Percentiles rank a stretch among this genome's conserved stretches.
Evolutionary conservation across 2,888 invertebrate genomes (phyloP).

Genomic region (Nematopogon swammerdamellus): DNA sequence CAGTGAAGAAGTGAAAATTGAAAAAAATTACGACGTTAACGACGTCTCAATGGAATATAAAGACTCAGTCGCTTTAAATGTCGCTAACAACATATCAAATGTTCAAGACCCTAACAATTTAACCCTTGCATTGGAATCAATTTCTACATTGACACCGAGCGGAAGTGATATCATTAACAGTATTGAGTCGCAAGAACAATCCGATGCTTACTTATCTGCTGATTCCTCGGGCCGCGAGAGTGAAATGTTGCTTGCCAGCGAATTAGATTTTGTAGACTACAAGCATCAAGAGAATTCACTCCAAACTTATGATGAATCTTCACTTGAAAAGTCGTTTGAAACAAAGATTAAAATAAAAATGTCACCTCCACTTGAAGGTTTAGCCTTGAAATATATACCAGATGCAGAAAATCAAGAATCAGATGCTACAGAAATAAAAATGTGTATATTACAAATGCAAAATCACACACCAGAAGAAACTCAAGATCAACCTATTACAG

Average conservation of each 20-base stretch:
- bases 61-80: too few species aligned
- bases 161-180: neutral
- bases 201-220: neutral
- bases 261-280: neutral
- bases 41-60: too few species aligned
- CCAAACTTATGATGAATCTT: too few species aligned
- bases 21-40: too few species aligned
- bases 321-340: constrained; percentile 15
- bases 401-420: too few species aligned
- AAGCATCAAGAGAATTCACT: neutral
- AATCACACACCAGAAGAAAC: too few species aligned
- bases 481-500: neutral
- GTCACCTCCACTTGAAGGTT: constrained; percentile 17
- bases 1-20: too few species aligned
- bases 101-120: too few species aligned
- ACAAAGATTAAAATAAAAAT: constrained; percentile 13
- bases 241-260: neutral
- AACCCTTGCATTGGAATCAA: neutral
- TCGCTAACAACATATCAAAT: too few species aligned
- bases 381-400: too few species aligned
- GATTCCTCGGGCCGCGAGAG: neutral
- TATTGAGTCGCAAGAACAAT: neutral
- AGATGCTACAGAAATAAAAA: too few species aligned
- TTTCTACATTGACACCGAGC: neutral
- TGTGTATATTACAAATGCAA: too few species aligned